Base-by-base conservation (phyloP, 2,888 invertebrate genomes). In the Lepidocyrtinus sp. region DNA sequence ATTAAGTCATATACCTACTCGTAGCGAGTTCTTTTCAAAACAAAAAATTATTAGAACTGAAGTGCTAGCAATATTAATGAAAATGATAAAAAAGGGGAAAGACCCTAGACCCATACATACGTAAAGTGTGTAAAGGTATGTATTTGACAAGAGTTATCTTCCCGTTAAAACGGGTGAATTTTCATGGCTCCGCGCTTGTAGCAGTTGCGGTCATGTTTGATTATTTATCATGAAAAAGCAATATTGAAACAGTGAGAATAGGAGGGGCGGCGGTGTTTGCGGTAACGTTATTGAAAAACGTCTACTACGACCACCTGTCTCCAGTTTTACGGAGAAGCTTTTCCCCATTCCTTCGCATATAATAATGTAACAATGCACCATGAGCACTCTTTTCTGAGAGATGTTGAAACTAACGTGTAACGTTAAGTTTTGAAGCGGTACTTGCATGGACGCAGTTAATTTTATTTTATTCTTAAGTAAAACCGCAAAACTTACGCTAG, bases 221-320 rank as follows among this genome's bases (percentile, higher is more conserved):
- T 76, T 76, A 76, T 76, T 76, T 76, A 76, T 70, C 26, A 55
- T 72, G 72, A 46, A 72, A 72, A 19, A 62, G n/a, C 15, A 36
- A 55, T 55, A 55, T 55, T 55, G 55, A 55, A 55, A 55, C 55
- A 55, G 55, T n/a, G n/a, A 55, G 17, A 55, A 55, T 55, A 55
- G 55, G 55, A n/a, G n/a, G 55, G 55, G 55, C 3, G 17, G 55
- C 55, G 3, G 55, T 55, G 55, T 55, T 55, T 55, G 55, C 55
- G 55, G 55, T 55, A n/a, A n/a, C 17, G 55, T 55, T 12, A 55
- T 55, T 12, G 55, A 55, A 55, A 55, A 55, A 55, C 55, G 55
- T 55, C 55, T 55, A 55, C 55, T 55, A 12, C 55, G 55, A 55
- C 55, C 55, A 55, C 55, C 55, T 55, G 55, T n/a, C 17, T 55